Base-by-base conservation (phyloP, 2,888 invertebrate genomes). In the Drosophila gaucha region DNA sequence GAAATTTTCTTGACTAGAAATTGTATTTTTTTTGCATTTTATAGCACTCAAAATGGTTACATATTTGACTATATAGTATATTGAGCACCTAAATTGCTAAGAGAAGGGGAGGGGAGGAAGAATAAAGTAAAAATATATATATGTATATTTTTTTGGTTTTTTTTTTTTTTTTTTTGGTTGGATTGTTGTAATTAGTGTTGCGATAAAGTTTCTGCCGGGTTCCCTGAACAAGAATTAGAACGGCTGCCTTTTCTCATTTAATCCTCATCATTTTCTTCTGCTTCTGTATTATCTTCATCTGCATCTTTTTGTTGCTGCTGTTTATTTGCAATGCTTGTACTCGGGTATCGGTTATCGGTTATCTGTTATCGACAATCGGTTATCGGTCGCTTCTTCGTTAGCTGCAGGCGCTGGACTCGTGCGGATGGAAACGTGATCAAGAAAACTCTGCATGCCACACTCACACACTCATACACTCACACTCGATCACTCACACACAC, bases 111-210 rank as follows among this genome's bases (percentile, higher is more conserved):
- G 47, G 80, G 90, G 69, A 83, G 86, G 88, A 90, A 90, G 86
- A 91, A 91, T 90, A 90, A 91, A 91, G 90, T 90, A 91, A 91
- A 91, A 91, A 90, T 90, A 89, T 89, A 67, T 79, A 67, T 79
- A 75, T 79, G 74, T 71, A 86, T 86, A 85, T 79, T 78, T 79
- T 80, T 65, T 73, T 33, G 20, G 62, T 59, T 18, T 84, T 86
- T 56, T 89, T 89, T 82, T 86, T 55, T 89, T 89, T 83, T 86
- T 87, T 76, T 78, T 88, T 60, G 26, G 43, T 67, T 63, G 65
- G 31, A 28, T 52, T 56, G 87, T 90, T 88, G 85, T 90, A 88
- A 90, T 90, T 90, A 91, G 90, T 90, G 89, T 89, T 89, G 87
- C 82, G 83, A 86, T 86, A 87, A 85, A 77, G 54, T 55, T 64